Conservation (phyloP, 2,888 invertebrate genomes). For the Atrina japonica region DNA sequence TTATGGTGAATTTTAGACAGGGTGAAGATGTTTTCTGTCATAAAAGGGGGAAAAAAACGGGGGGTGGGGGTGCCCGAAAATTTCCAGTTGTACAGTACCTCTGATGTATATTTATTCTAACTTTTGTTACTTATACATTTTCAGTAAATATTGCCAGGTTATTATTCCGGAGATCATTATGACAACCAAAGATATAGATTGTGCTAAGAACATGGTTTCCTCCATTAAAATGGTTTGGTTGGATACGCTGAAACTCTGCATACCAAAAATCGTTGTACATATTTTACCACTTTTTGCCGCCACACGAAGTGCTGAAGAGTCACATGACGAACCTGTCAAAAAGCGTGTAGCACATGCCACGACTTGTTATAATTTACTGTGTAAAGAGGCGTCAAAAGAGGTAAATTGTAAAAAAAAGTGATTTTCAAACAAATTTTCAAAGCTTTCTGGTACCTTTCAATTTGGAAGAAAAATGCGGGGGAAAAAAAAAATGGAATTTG, state of each 20-base stretch:
- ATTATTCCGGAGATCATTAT: conserved; percentile 69
- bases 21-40: too few relatives aligned
- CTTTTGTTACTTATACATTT: too few relatives aligned
- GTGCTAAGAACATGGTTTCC: conserved; percentile 50
- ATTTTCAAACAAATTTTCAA: neutral
- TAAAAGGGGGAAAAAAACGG: too few relatives aligned
- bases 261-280: conserved; percentile 69
- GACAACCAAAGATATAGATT: conserved; percentile 51
- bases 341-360: conserved; percentile 55
- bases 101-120: too few relatives aligned
- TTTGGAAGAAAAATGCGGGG: too few relatives aligned
- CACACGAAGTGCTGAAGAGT: conserved; percentile 43
- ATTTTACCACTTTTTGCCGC: conserved; percentile 76
- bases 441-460: too few relatives aligned
- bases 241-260: conserved; percentile 56
- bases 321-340: conserved; percentile 46
- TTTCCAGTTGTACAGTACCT: too few relatives aligned
- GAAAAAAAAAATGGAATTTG: too few relatives aligned
- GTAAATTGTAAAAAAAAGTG: conserved; percentile 41
- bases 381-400: conserved; percentile 59
- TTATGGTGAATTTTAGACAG: too few relatives aligned
- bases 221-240: conserved; percentile 46
- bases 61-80: too few relatives aligned
- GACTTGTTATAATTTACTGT: conserved; percentile 65
- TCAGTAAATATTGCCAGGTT: conserved; percentile 57